Evolutionary conservation across 2,888 invertebrate species (phyloP).

Genomic region (Mesopsocus fuscifrons): DNA sequence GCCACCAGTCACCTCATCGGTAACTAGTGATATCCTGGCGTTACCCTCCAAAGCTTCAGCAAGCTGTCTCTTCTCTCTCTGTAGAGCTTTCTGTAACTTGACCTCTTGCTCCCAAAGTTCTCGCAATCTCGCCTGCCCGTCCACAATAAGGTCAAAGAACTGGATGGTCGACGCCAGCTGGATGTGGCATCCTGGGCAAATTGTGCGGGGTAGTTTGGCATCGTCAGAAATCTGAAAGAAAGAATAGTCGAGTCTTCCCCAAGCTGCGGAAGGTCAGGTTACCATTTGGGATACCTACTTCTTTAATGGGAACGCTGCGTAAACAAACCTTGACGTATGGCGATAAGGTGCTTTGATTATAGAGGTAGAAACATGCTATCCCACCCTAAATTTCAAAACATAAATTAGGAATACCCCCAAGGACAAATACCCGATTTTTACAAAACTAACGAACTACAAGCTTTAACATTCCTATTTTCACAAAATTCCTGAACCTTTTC

Average conservation of each 20-base stretch:
- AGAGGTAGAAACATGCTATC: too few species aligned
- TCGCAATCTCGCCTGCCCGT: conserved; percentile 42
- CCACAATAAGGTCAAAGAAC: conserved; percentile 49
- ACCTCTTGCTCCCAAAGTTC: conserved; percentile 29
- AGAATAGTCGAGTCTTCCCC: conserved; percentile 3
- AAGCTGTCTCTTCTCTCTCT: conserved; percentile 21
- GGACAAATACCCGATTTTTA: too few species aligned
- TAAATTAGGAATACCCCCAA: too few species aligned
- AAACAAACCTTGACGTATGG: too few species aligned
- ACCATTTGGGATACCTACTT: conserved; percentile 26
- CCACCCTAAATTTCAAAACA: too few species aligned
- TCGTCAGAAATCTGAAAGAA: conserved; percentile 42
- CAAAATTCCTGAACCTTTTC: background rate
- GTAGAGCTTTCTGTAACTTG: conserved; percentile 24
- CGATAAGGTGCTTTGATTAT: too few species aligned
- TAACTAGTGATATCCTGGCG: conserved; percentile 8
- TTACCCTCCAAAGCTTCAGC: conserved; percentile 21
- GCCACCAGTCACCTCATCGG: conserved; percentile 24
- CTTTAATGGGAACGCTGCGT: conserved; percentile 15
- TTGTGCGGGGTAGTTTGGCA: conserved; percentile 45
- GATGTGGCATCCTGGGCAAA: conserved; percentile 59
- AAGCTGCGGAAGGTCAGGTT: conserved; percentile 23
- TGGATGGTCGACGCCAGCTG: conserved; percentile 54
- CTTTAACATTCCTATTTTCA: too few species aligned
- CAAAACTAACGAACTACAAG: too few species aligned